Conservation (phyloP, 53 echinoderm and acorn worm species). For the Holothuria leucospilota region DNA sequence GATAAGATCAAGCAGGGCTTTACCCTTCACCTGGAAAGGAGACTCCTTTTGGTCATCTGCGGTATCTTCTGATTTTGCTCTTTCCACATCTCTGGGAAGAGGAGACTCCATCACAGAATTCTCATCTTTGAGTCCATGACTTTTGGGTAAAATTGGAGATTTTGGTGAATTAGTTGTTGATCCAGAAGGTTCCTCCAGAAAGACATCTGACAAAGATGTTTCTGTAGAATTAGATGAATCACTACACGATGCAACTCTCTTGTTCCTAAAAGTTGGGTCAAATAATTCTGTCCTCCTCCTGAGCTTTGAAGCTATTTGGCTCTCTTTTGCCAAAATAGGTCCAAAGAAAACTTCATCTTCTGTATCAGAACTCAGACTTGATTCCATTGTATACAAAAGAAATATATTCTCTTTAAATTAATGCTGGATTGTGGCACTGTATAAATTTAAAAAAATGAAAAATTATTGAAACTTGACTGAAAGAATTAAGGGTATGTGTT, state of each 20-base stretch:
- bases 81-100: neutral
- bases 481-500: too few species aligned
- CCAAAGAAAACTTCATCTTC: constrained; percentile 93
- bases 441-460: too few species aligned
- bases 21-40: constrained; percentile 25
- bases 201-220: too few species aligned
- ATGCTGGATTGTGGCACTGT: too few species aligned
- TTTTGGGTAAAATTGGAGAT: too few species aligned
- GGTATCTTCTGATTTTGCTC: neutral
- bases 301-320: constrained; percentile 72
- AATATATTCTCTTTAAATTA: too few species aligned
- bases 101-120: neutral
- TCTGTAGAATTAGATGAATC: constrained; percentile 7
- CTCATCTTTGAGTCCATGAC: neutral
- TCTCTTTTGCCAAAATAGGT: constrained; percentile 67
- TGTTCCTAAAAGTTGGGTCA: constrained; percentile 59
- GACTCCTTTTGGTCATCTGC: constrained; percentile 20
- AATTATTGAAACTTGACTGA: too few species aligned
- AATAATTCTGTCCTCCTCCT: constrained; percentile 75
- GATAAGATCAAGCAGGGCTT: constrained; percentile 16
- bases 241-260: neutral
- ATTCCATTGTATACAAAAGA: constrained; percentile 8
- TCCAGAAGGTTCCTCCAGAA: too few species aligned
- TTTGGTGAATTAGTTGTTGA: too few species aligned
- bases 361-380: constrained; percentile 28